Evolutionary conservation across 2,797 vertebrate genomes (phyloP), one percentile per base, ranked within the genome.

Genomic region (Pempheris klunzingeri): DNA sequence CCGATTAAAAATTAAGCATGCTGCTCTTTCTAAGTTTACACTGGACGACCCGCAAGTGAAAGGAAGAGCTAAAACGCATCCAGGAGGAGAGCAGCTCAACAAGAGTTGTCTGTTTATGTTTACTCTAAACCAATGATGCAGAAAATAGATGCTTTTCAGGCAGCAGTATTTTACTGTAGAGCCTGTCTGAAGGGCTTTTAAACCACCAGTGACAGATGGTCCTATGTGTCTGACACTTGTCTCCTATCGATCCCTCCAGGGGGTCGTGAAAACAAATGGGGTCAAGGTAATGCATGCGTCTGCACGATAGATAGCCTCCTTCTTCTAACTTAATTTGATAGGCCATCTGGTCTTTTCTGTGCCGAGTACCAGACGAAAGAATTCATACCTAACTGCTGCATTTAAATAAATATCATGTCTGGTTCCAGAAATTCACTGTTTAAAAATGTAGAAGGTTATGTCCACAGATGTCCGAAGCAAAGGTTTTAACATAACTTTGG

Each of bases 101-200:
- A 36, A 24, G 17, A 8, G 50, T 47, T 60, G 71, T 67, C 77
- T 77, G 55, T 83, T 71, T 77, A 57, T 18, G 14, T 77, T 60
- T 77, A 59, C 70, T 81, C 61, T 69, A 49, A 71, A 82, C 80
- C 78, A 81, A 62, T 77, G 67, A 80, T 75, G 87, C 71, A 73
- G 81, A 84, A 88, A 88, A 89, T 53, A 78, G 73, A 57, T 46
- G 62, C 47, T 62, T 84, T 72, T 77, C 59, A 58, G 55, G 65
- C 62, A 59, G 43, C 60, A 20, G 60, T 58, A 28, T 81, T 81
- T 85, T 50, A 86, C 70, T 53, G 67, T 26, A 38, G 20, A 76
- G 52, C n/a, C 58, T 43, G 66, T 80, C 83, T 86, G 73, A 80
- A 83, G 78, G 71, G 74, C 69, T 90, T 85, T 83, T 74, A 82